Conservation (phyloP, 2,113 vertebrate genomes). For the Thomomys bottae region DNA sequence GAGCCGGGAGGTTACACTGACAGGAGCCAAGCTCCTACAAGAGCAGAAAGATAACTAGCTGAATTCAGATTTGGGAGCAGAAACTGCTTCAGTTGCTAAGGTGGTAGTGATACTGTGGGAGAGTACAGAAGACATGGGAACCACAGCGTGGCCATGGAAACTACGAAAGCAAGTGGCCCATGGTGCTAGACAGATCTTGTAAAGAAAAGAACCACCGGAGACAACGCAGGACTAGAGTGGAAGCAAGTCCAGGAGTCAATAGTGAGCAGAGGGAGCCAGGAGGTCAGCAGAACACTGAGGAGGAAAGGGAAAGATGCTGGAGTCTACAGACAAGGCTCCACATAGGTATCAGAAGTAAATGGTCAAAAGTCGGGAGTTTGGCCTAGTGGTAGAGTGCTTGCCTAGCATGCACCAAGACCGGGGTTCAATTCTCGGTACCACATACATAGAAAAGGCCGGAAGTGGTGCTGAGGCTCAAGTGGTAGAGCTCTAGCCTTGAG, state of each 20-base stretch:
- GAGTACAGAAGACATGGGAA: neutral
- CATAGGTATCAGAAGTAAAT: accelerated
- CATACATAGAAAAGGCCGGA: too few relatives aligned
- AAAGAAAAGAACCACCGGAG: neutral
- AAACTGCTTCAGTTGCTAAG: neutral
- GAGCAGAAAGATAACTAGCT: neutral
- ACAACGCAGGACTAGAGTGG: neutral
- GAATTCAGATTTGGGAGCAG: neutral
- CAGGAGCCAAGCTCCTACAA: neutral
- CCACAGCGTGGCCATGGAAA: neutral
- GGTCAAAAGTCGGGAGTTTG: neutral
- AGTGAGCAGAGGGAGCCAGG: neutral
- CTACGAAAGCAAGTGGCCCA: neutral
- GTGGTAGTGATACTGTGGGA: neutral
- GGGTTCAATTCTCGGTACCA: too few relatives aligned
- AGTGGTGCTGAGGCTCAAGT: too few relatives aligned
- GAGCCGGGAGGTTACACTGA: neutral
- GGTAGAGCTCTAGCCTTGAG: too few relatives aligned
- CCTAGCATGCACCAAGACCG: too few relatives aligned
- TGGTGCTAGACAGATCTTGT: accelerated
- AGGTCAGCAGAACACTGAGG: neutral
- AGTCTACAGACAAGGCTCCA: neutral
- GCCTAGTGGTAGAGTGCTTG: too few relatives aligned
- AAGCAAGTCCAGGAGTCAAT: neutral
- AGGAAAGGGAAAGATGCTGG: neutral